Percentiles rank a stretch among this genome's conserved stretches.
These are phyloP conservation scores for Taeniopygia guttata DNA, from an alignment of 2,797 vertebrate genomes.

Conservation along the genomic window DNA sequence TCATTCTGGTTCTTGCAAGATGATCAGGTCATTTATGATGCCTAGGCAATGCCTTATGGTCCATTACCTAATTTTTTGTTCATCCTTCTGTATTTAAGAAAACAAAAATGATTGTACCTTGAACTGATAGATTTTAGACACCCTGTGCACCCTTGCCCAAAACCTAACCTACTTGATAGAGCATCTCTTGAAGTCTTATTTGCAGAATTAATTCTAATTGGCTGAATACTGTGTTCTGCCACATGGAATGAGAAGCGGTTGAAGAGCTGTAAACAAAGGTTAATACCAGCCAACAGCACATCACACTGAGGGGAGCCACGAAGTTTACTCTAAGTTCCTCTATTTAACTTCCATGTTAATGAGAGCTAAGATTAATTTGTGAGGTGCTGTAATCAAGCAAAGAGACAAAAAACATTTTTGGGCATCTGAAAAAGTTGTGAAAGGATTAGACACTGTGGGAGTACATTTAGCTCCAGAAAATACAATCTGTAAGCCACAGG, in stretches of 20 bases:
- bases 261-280: constrained; percentile 43
- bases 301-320: not conserved
- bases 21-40: not conserved
- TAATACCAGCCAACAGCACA: constrained; percentile 2
- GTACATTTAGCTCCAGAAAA: not conserved
- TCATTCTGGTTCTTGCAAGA: constrained; percentile 11
- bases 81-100: constrained; percentile 24
- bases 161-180: not conserved
- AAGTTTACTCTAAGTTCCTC: not conserved
- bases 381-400: not conserved
- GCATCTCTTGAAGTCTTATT: constrained; percentile 24
- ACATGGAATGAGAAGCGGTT: constrained; percentile 37
- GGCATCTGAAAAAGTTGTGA: not conserved
- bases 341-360: not conserved
- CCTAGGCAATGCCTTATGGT: not conserved
- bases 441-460: not conserved
- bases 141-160: not conserved
- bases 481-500: not conserved
- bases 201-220: constrained; percentile 59
- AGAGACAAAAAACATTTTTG: not conserved
- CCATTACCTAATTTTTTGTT: constrained; percentile 37
- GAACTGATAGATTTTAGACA: constrained; percentile 17
- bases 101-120: not conserved
- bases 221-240: not conserved
- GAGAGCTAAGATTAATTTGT: not conserved